Base-by-base conservation (phyloP, 2,113 vertebrate species). In the Mirounga angustirostris region DNA sequence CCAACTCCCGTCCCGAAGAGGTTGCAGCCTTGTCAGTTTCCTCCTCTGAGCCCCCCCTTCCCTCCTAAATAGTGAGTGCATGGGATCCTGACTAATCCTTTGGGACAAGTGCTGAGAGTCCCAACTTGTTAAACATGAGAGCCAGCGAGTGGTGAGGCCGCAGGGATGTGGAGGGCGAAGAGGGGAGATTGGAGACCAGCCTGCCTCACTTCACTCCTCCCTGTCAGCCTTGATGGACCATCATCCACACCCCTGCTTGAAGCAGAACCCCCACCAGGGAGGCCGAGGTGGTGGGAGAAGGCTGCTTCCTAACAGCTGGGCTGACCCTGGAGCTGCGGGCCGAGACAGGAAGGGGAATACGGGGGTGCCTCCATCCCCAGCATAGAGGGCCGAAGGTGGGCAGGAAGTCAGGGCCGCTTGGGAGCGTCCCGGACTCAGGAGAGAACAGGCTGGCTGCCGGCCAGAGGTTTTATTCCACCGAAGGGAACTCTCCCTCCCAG, bases 111-210 rank as follows among this genome's bases (percentile, higher is more conserved):
- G 30, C 19, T 36, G 16, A 74, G 69, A 58, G 40, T 73, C 36
- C 26, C 52, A 71, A 50, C 40, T 79, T 30, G 36, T 43, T 13
- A 54, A 67, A 28, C 67, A 59, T 4, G 40, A 26, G 56, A 65
- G 16, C 24, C 73, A n/a, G 58, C 21, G 36, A 10, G 40, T 18
- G 54, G n/a, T 1, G 0, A 46, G 76, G 22, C 36, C 8, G 2
- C 1, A 0, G 12, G 59, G 43, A 6, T 1, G 11, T 3, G 6
- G 46, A 33, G 8, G 18, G 4, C 3, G 2, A 7, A 2, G 71
- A 22, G 50, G 52, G 21, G 22, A 14, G 33, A 30, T 3, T 7
- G 28, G 80, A 90, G 73, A 21, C 30, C 30, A 15, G 92, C 30
- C 22, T 1, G 28, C 11, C 0, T 3, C 0, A 1, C 69, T 58